Base-by-base conservation (phyloP, 2,797 vertebrate genomes). In the Crocidura indochinensis region DNA sequence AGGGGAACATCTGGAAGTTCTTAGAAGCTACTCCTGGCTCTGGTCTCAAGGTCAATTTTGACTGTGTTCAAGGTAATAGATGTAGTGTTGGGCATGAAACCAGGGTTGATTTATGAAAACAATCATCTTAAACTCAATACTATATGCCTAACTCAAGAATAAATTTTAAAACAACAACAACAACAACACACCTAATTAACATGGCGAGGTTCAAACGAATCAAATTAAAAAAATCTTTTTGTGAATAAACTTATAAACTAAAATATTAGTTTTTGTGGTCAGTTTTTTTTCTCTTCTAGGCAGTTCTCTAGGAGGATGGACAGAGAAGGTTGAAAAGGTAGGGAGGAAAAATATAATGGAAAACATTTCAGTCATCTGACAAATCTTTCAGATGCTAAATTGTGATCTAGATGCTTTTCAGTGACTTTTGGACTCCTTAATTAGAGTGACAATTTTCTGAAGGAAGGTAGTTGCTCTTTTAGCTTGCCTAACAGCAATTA, bases 381-480 rank as follows among this genome's bases (percentile, higher is more conserved):
- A 91, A 84, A 82, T 81, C 72, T 60, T 80, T 90, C 38, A 29
- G 46, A 26, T 46, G 62, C 22, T 47, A 67, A 80, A 87, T 2
- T 82, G 24, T 68, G 14, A 47, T 76, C 76, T 88, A 76, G 29
- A 71, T 87, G 84, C 29, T 17, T 91, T 84, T 65, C 72, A 60
- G 4, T 80, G 47, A 74, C n/a, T 78, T 92, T 94, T 85, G 72
- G 49, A 10, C 7, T 67, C 12, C 56, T 95, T 44, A 47, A 64
- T 67, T 91, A 76, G 20, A 84, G 65, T 76, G 29, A 53, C 56
- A 22, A 8, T 93, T 94, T 87, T 84, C 89, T 77, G 62, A 93
- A 68, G 72, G 88, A 79, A 77, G 44, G 29, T 29, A 29, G 84
- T 67, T 84, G 31, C 74, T 19, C 29, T 76, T 88, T 62, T 69